Conservation (phyloP, 2,113 vertebrate genomes). For the Origma solitaria region DNA sequence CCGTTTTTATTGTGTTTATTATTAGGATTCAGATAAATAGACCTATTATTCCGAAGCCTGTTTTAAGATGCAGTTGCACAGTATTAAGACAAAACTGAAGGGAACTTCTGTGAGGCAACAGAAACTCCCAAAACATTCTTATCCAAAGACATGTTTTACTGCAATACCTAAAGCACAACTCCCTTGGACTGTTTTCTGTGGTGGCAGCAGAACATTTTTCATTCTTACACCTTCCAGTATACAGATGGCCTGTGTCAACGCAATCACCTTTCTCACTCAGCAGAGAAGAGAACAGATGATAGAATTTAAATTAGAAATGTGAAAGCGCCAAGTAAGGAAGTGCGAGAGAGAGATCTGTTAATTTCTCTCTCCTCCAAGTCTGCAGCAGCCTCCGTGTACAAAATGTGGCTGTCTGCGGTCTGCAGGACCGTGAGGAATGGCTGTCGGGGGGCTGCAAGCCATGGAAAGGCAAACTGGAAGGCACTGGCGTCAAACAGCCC, state of each 20-base stretch:
- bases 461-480: not conserved
- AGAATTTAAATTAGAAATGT: slow-evolving; percentile 4
- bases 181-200: not conserved
- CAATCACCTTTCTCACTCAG: not conserved
- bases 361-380: not conserved
- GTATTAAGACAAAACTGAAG: not conserved
- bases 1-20: not conserved
- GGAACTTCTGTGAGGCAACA: not conserved
- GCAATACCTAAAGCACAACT: not conserved
- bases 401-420: not conserved
- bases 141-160: not conserved
- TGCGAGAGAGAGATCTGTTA: not conserved
- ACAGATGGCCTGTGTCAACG: slow-evolving; percentile 8
- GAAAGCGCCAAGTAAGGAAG: not conserved
- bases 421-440: not conserved
- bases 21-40: slow-evolving; percentile 10
- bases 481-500: not conserved
- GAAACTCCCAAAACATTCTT: not conserved
- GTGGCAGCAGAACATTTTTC: not conserved
- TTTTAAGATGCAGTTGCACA: not conserved
- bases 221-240: not conserved
- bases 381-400: not conserved
- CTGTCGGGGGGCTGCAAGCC: rapidly evolving
- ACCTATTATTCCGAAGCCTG: not conserved
- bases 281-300: slow-evolving; percentile 33